Percentiles rank a stretch among this genome's conserved stretches.
Conservation (phyloP, 2,797 vertebrate genomes). For the Coregonus sp. region DNA sequence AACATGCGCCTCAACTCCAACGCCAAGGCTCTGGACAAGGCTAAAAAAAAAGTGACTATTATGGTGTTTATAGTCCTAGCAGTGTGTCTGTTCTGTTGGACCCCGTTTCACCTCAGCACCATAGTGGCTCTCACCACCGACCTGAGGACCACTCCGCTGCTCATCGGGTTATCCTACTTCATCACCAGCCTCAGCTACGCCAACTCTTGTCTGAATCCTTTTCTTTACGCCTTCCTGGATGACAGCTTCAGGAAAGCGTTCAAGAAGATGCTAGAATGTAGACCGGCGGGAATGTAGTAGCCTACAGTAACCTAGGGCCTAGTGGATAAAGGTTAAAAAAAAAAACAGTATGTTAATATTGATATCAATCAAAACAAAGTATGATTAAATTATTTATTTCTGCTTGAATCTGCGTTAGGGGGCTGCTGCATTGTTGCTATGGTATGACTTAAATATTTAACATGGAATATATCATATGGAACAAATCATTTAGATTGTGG, state of each 20-base stretch:
- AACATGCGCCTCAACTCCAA: slow-evolving; percentile 84
- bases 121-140: slow-evolving; percentile 85
- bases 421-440: not conserved
- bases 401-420: not conserved
- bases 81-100: slow-evolving; percentile 87
- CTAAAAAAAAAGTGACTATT: slow-evolving; percentile 85
- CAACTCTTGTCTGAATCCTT: slow-evolving; percentile 87
- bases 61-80: slow-evolving; percentile 87
- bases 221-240: slow-evolving; percentile 85
- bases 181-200: slow-evolving; percentile 88
- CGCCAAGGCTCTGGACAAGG: slow-evolving; percentile 84
- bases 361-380: not conserved
- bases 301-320: too few relatives aligned
- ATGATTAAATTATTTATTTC: not conserved
- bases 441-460: not conserved
- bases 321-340: too few relatives aligned
- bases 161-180: slow-evolving; percentile 85
- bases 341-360: not conserved
- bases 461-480: not conserved
- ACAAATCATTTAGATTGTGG: not conserved
- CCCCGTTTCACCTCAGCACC: slow-evolving; percentile 86
- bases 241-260: slow-evolving; percentile 87
- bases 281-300: slow-evolving; percentile 46
- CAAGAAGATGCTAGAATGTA: slow-evolving; percentile 78
- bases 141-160: slow-evolving; percentile 79